Base-by-base conservation (phyloP, 2,888 invertebrate genomes). In the Chloroclysta siterata region DNA sequence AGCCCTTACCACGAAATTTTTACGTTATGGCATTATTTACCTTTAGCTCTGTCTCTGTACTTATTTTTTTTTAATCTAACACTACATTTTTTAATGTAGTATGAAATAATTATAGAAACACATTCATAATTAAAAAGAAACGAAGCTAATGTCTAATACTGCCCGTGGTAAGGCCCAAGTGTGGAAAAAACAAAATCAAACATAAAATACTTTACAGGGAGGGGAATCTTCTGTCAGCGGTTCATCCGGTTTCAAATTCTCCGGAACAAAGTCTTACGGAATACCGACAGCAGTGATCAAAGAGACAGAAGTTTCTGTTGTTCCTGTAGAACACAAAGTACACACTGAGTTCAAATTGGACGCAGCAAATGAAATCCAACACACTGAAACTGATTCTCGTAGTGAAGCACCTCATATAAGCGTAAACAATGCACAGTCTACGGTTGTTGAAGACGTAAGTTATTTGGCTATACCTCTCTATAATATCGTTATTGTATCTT, bases 361-460 rank as follows among this genome's bases (percentile, higher is more conserved):
- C 22, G 66, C 79, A 33, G 72, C 74, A 10, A 88, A 89, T 72
- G 89, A 88, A 78, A 73, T 88, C 28, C 75, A 79, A 47, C 80
- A 83, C 46, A 60, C 72, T 39, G 74, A 78, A 41, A 71, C 72
- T 8, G 74, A 75, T 48, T 65, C 74, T 22, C 71, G 78, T 28
- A 65, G 81, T 28, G 75, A 77, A 58, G 65, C 81, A 11, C 70
- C 80, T 4, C 69, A 80, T 44, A 70, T 80, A 55, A 74, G 80
- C 72, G 75, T 60, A 52, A 82, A 69, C 36, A 82, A 66, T 29
- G 54, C 61, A 39, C 56, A 56, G 15, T n/a, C 56, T 2, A 33
- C 15, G 0, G 11, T 51, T 33, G 15, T 15, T 5, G 51, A 51
- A 51, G 89, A 92, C 85, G 90, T 92, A 85, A 90, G 90, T 90